Conservation (phyloP, 1,140 invertebrate species). For the Drosophila pseudoobscura region DNA sequence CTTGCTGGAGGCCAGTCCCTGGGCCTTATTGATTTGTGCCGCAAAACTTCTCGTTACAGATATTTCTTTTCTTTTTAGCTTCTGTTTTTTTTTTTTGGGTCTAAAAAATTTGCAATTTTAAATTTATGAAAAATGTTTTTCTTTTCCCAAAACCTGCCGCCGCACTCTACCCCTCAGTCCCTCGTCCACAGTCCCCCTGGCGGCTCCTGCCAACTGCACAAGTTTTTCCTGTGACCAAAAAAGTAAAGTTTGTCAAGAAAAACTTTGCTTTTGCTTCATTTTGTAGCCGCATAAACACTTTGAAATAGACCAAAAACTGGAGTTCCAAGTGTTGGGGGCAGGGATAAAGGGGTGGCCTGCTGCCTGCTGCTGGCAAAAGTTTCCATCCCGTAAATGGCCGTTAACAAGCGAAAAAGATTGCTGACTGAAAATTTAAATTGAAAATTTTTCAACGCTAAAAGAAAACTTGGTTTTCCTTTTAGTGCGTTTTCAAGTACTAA, state of each 20-base stretch:
- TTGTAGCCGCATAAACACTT: conserved; percentile 81
- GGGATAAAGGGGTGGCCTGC: not conserved
- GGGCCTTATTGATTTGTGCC: conserved; percentile 54
- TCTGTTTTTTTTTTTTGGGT: conserved; percentile 36
- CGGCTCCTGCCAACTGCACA: conserved; percentile 67
- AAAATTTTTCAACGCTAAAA: conserved; percentile 28
- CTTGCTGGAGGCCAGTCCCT: conserved; percentile 5
- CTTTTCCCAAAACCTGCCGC: conserved; percentile 1
- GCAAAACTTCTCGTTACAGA: conserved; percentile 12
- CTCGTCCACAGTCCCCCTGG: not conserved
- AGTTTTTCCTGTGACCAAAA: conserved; percentile 51
- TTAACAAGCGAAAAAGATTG: conserved; percentile 75
- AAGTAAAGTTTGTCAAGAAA: conserved; percentile 73
- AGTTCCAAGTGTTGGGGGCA: conserved; percentile 15
- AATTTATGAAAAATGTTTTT: conserved; percentile 67
- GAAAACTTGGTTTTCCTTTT: conserved; percentile 13
- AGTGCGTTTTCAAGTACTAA: too few relatives aligned
- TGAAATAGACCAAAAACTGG: conserved; percentile 71
- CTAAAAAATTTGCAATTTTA: conserved; percentile 73
- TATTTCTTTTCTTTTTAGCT: conserved; percentile 25
- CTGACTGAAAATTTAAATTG: conserved; percentile 70
- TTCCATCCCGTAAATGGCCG: conserved; percentile 58
- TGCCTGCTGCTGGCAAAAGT: conserved; percentile 41
- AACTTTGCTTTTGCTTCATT: conserved; percentile 77
- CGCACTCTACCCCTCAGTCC: not conserved